Evolutionary conservation across 2,888 invertebrate genomes (phyloP), one percentile per base, ranked within the genome.

Genomic region (Eledone cirrhosa): DNA sequence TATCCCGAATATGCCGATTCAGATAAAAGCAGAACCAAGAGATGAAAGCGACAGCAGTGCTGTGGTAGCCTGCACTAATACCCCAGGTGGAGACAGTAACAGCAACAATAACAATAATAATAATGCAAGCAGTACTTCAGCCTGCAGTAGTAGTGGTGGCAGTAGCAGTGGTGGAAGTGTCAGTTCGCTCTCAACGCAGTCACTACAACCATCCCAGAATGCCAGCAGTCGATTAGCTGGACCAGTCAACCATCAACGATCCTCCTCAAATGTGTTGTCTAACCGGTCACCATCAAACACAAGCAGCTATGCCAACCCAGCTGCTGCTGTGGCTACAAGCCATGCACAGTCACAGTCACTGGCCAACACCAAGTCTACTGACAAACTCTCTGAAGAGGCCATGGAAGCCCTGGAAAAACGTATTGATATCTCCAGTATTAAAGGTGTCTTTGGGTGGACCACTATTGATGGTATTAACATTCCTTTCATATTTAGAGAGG

Each of bases 371-470:
- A 65, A 67, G 78, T 41, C 65, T 4, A 48, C 47, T 29, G 69
- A 67, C 48, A 67, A 33, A 48, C 78, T 67, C 78, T 48, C 29
- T 19, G 69, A 27, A 41, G 48, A 29, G 33, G 59, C 33, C 22
- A 53, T 19, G 59, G 47, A 53, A 53, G 67, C 53, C 19, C 76
- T 48, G 33, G 85, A 86, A 78, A 83, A 79, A 78, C 84, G 81
- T 24, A 85, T 90, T 29, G 91, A 92, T 83, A 89, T 88, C 82
- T 88, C 90, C 67, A 92, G 91, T 85, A 86, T 88, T 29, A 90
- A 91, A 79, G 92, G 92, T 27, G 87, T 95, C 87, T 98, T 97
- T 90, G 97, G 97, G 78, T 98, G 97, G 97, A 94, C 95, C 81
- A 94, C 94, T 86, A 93, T 97, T 77, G 96, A 96, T 81, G 95